Conservation (phyloP, 2,113 vertebrate genomes). For the Ellobius talpinus region DNA sequence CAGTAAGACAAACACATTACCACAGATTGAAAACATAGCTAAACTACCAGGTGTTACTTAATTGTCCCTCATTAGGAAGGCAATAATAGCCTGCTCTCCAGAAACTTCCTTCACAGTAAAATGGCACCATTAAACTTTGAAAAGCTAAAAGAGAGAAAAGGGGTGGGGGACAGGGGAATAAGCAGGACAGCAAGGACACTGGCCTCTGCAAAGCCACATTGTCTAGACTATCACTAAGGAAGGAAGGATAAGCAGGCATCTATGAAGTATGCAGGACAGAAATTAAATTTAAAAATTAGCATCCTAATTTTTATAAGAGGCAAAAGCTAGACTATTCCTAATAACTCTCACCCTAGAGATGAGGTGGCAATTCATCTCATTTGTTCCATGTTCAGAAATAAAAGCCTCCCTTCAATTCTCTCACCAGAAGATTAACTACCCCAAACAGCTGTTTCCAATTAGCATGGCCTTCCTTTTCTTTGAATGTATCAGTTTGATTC, state of each 20-base stretch:
- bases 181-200: not conserved
- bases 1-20: slow-evolving; percentile 35
- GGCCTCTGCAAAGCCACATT: not conserved
- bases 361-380: not conserved
- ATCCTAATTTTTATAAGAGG: not conserved
- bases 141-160: not conserved
- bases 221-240: not conserved
- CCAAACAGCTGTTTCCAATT: not conserved
- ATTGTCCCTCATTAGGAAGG: not conserved
- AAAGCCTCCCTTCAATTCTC: not conserved
- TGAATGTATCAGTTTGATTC: not conserved
- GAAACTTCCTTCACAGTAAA: not conserved
- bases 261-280: not conserved
- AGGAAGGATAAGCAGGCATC: not conserved
- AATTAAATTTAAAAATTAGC: not conserved
- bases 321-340: not conserved
- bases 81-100: not conserved
- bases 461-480: not conserved
- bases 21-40: not conserved
- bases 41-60: not conserved
- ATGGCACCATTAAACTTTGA: not conserved
- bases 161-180: not conserved
- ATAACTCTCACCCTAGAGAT: not conserved
- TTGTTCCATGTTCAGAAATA: not conserved
- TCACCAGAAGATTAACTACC: not conserved